Conservation (phyloP, 2,113 vertebrate species). For the Semnornis frantzii region DNA sequence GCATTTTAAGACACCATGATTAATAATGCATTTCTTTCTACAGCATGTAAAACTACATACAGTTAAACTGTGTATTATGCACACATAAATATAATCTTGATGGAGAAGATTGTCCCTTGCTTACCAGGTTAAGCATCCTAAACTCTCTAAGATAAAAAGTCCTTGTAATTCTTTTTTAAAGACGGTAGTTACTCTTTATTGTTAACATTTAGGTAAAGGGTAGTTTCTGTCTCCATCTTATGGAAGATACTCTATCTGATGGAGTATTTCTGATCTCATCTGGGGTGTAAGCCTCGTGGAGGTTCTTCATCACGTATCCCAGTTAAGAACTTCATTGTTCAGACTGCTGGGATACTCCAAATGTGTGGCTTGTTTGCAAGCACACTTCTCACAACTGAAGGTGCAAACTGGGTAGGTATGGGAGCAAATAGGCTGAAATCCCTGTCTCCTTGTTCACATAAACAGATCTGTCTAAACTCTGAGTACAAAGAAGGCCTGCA, state of each 20-base stretch:
- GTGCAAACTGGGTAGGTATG: not conserved
- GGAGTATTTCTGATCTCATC: not conserved
- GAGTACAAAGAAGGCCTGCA: not conserved
- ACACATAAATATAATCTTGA: not conserved
- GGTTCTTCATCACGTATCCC: not conserved
- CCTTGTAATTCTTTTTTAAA: not conserved
- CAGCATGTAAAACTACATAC: not conserved
- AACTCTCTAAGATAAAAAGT: not conserved
- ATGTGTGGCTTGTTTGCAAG: not conserved
- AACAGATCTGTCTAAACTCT: not conserved
- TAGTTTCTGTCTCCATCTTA: not conserved
- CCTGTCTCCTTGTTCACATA: not conserved
- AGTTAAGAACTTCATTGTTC: not conserved
- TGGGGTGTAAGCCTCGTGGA: not conserved
- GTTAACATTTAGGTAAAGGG: not conserved
- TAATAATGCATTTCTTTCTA: constrained; percentile 22
- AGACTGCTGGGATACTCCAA: not conserved
- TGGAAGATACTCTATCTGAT: not conserved
- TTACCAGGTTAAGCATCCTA: not conserved
- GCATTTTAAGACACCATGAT: not conserved
- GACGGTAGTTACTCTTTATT: not conserved
- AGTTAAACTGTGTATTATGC: not conserved
- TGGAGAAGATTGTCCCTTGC: not conserved
- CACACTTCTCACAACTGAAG: not conserved
- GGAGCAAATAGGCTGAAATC: not conserved